Evolutionary conservation across 1,140 invertebrate species (phyloP).

Genomic region (Zaprionus kolodkinae): DNA sequence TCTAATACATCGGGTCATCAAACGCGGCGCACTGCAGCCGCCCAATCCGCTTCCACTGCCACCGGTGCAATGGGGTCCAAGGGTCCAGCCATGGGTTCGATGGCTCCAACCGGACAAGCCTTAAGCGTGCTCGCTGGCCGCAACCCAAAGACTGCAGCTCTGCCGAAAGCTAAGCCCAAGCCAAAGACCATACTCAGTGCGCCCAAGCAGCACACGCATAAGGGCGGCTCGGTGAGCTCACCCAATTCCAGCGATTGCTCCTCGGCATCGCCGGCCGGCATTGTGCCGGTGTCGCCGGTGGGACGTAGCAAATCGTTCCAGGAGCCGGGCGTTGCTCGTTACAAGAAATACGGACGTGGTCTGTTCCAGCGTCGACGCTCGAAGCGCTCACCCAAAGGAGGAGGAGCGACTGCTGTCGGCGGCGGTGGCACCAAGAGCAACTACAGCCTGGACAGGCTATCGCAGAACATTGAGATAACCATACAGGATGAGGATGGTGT

Average conservation of each 20-base stretch:
- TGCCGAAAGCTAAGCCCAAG: slow-evolving; percentile 59
- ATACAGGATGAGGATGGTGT: slow-evolving; percentile 83
- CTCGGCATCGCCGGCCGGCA: slow-evolving; percentile 61
- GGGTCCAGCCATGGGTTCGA: slow-evolving; percentile 8
- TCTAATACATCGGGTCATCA: slow-evolving; percentile 70
- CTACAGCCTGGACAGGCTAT: slow-evolving; percentile 74
- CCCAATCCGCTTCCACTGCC: not conserved
- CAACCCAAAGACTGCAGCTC: slow-evolving; percentile 77
- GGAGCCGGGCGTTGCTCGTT: slow-evolving; percentile 69
- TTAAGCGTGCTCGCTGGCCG: slow-evolving; percentile 59
- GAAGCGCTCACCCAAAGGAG: slow-evolving; percentile 61
- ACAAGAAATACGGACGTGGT: slow-evolving; percentile 74
- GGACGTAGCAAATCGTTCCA: slow-evolving; percentile 83
- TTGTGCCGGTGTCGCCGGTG: slow-evolving; percentile 61
- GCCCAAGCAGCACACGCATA: slow-evolving; percentile 45
- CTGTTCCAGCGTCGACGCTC: slow-evolving; percentile 74
- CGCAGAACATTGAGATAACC: slow-evolving; percentile 83
- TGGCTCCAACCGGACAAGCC: slow-evolving; percentile 46
- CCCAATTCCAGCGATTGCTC: slow-evolving; percentile 82
- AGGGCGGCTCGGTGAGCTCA: slow-evolving; percentile 70
- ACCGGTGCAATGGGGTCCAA: slow-evolving; percentile 21
- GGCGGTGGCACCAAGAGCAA: slow-evolving; percentile 59
- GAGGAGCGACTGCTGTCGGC: slow-evolving; percentile 8
- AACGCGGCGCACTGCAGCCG: slow-evolving; percentile 30
- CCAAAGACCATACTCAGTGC: slow-evolving; percentile 75